phyloP scores from a whole-genome alignment of 35 echinoderm and acorn worm genomes.

The Ophiothrix spiculata region DNA sequence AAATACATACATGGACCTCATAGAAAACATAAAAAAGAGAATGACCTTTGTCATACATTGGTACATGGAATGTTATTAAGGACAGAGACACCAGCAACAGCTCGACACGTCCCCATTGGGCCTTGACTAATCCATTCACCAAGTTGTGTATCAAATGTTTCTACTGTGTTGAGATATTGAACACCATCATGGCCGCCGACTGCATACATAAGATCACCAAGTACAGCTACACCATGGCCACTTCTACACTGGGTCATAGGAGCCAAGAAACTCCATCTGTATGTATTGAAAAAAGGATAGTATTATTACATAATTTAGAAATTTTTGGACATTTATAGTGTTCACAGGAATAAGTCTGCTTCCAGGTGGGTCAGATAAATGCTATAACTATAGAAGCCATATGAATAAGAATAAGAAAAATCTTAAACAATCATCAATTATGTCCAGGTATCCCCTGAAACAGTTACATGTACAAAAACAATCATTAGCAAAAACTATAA shows the following conservation, averaged over 20 bases:
- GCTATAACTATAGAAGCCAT: too few relatives aligned
- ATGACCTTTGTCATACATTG: too few relatives aligned
- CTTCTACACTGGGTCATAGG: conserved; percentile 73
- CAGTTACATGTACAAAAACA: too few relatives aligned
- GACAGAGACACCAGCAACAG: conserved; percentile 61
- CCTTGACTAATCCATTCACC: conserved; percentile 60
- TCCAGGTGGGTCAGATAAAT: neutral
- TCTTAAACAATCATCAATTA: too few relatives aligned
- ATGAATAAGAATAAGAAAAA: neutral
- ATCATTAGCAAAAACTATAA: too few relatives aligned
- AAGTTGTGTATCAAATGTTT: conserved; percentile 49
- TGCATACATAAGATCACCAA: conserved; percentile 60
- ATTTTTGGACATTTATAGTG: neutral
- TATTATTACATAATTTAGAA: neutral
- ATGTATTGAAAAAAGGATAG: neutral
- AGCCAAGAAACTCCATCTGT: conserved; percentile 69
- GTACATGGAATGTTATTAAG: conserved; percentile 62
- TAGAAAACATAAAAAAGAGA: too few relatives aligned
- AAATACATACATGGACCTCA: too few relatives aligned
- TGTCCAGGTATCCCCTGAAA: too few relatives aligned
- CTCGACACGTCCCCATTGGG: conserved; percentile 66
- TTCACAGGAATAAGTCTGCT: neutral
- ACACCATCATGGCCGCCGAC: conserved; percentile 72
- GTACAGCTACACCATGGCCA: conserved; percentile 53
- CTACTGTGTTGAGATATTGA: conserved; percentile 77